These are phyloP conservation scores for Leuciscus waleckii DNA, from an alignment of 2,797 vertebrate species.

Conservation along the genomic window DNA sequence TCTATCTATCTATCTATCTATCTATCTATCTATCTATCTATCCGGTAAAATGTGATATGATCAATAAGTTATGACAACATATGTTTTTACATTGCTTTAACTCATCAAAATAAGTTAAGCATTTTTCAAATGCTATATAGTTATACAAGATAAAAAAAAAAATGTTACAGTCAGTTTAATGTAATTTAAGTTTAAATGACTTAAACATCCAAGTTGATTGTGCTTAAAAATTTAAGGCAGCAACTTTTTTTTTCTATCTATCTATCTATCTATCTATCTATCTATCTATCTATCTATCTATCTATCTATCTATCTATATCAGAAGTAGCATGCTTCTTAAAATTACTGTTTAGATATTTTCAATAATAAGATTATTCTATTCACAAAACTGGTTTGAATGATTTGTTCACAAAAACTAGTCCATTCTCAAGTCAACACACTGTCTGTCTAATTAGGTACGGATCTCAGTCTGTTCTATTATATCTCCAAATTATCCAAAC, in stretches of 20 bases:
- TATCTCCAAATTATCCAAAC: not conserved
- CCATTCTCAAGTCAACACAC: not conserved
- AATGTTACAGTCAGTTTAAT: no score
- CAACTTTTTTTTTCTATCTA: no score
- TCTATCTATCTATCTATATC: not conserved
- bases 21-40: not conserved
- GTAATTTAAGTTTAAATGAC: no score
- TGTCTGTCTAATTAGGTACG: not conserved
- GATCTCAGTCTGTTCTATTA: not conserved
- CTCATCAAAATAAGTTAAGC: no score
- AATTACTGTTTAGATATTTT: not conserved
- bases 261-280: conserved; percentile 26
- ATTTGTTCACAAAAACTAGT: not conserved
- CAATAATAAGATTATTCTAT: not conserved
- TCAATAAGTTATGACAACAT: no score
- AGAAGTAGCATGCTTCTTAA: not conserved
- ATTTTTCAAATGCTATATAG: no score
- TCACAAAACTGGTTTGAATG: not conserved
- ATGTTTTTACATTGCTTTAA: no score
- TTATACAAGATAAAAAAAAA: no score
- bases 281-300: conserved; percentile 12
- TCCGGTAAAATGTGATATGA: no score
- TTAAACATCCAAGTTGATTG: no score
- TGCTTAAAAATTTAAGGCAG: no score
- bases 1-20: conserved; percentile 6